A percentile compares a stretch with the other conserved stretches of the same genome.
Conservation (phyloP, 2,888 invertebrate species). For the Hemaris fuciformis region DNA sequence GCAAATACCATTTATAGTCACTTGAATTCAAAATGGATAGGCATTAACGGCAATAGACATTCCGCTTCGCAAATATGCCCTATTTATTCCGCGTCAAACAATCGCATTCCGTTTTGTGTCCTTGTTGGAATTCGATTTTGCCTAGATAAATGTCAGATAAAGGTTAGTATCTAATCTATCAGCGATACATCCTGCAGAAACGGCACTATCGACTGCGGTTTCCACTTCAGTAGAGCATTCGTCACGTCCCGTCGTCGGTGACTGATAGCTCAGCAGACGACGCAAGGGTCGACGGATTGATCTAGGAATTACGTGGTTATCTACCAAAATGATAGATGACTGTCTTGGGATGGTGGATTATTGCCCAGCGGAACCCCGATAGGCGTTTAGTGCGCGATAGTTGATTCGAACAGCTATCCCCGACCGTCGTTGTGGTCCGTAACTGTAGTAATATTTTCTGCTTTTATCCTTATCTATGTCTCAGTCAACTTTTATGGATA, state of each 20-base stretch:
- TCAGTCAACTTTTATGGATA: slow-evolving; percentile 7
- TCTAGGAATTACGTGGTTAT: slow-evolving; percentile 61
- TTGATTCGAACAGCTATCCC: slow-evolving; percentile 37
- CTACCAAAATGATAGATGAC: slow-evolving; percentile 57
- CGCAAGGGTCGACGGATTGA: slow-evolving; percentile 50
- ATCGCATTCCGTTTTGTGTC: not conserved
- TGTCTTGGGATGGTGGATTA: slow-evolving; percentile 45
- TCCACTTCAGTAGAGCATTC: slow-evolving; percentile 24
- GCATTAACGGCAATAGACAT: slow-evolving; percentile 3
- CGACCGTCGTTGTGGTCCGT: slow-evolving; percentile 24
- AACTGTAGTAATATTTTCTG: slow-evolving; percentile 26
- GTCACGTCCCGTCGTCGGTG: slow-evolving; percentile 36
- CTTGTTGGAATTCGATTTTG: not conserved
- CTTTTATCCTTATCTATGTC: slow-evolving; percentile 11
- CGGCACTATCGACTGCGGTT: not conserved
- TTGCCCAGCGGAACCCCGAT: slow-evolving; percentile 34
- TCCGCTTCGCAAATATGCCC: not conserved
- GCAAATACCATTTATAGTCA: slow-evolving; percentile 5
- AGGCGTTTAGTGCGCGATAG: slow-evolving; percentile 38
- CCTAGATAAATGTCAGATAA: not conserved
- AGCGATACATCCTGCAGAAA: not conserved
- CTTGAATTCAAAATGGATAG: not conserved
- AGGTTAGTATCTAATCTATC: not conserved
- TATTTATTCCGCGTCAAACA: not conserved
- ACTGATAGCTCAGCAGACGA: slow-evolving; percentile 31